A percentile compares a stretch with the other conserved stretches of the same genome.
phyloP scores from a whole-genome alignment of 2,113 vertebrate genomes.

The Xiphias gladius region DNA sequence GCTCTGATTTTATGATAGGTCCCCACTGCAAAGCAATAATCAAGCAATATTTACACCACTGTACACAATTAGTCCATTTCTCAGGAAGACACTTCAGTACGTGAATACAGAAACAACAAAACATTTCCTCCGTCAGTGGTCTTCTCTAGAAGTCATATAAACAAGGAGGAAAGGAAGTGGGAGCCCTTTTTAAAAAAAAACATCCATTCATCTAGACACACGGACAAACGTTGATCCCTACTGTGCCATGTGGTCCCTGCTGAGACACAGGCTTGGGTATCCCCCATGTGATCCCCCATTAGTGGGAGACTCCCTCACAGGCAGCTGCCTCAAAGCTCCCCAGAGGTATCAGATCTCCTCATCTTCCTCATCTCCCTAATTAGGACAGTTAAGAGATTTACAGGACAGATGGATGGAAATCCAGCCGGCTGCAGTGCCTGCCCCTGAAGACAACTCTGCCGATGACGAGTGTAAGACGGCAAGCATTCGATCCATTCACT shows the following conservation, averaged over 20 bases:
- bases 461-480: neutral
- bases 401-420: slow-evolving; percentile 84
- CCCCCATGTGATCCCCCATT: slow-evolving; percentile 56
- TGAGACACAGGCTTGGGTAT: slow-evolving; percentile 54
- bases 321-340: slow-evolving; percentile 73
- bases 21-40: slow-evolving; percentile 57
- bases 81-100: slow-evolving; percentile 53
- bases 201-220: neutral
- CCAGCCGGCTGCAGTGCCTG: slow-evolving; percentile 68
- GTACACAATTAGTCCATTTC: slow-evolving; percentile 36
- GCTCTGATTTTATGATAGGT: slow-evolving; percentile 44
- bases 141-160: slow-evolving; percentile 23
- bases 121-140: slow-evolving; percentile 10
- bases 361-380: slow-evolving; percentile 75
- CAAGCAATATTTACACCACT: slow-evolving; percentile 60
- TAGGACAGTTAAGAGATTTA: slow-evolving; percentile 83
- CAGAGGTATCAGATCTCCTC: slow-evolving; percentile 74
- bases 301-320: slow-evolving; percentile 60
- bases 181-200: slow-evolving; percentile 27
- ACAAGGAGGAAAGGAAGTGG: slow-evolving; percentile 37
- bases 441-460: slow-evolving; percentile 50
- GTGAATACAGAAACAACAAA: slow-evolving; percentile 27
- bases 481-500: neutral
- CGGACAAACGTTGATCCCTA: slow-evolving; percentile 37
- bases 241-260: slow-evolving; percentile 36